Conservation (phyloP, 2,113 vertebrate genomes). For the Petrocephalus zakoni region DNA sequence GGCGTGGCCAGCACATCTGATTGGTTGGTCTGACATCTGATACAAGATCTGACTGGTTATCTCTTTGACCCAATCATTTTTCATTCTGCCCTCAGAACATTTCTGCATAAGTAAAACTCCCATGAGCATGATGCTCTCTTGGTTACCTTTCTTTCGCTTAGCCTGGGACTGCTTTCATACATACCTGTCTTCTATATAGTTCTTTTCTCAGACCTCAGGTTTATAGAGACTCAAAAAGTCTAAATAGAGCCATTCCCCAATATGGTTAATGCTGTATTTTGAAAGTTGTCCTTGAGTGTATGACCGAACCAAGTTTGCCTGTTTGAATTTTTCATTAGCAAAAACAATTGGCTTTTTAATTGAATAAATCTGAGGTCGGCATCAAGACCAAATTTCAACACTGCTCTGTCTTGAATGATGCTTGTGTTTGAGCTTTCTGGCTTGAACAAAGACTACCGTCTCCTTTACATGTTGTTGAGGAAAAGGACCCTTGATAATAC, state of each 20-base stretch:
- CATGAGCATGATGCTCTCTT: not conserved
- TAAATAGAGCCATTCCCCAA: not conserved
- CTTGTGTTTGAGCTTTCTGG: constrained; percentile 59
- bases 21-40: too few relatives aligned
- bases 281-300: not conserved
- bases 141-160: not conserved
- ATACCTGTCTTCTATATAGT: constrained; percentile 55
- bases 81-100: too few relatives aligned
- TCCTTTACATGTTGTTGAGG: not conserved
- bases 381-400: constrained; percentile 28
- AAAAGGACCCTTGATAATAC: not conserved
- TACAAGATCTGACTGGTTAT: too few relatives aligned
- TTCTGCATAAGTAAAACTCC: too few relatives aligned
- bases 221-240: constrained; percentile 28
- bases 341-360: not conserved
- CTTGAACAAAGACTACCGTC: not conserved
- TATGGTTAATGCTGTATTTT: not conserved
- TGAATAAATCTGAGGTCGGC: constrained; percentile 61
- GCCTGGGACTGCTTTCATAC: constrained; percentile 46
- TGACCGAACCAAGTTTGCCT: constrained; percentile 3
- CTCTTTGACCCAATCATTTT: too few relatives aligned
- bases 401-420: constrained; percentile 34
- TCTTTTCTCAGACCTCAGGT: constrained; percentile 47
- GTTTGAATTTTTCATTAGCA: not conserved
- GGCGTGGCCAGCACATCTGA: too few relatives aligned